phyloP scores from a whole-genome alignment of 2,888 invertebrate species.

The Lingula anatina region DNA sequence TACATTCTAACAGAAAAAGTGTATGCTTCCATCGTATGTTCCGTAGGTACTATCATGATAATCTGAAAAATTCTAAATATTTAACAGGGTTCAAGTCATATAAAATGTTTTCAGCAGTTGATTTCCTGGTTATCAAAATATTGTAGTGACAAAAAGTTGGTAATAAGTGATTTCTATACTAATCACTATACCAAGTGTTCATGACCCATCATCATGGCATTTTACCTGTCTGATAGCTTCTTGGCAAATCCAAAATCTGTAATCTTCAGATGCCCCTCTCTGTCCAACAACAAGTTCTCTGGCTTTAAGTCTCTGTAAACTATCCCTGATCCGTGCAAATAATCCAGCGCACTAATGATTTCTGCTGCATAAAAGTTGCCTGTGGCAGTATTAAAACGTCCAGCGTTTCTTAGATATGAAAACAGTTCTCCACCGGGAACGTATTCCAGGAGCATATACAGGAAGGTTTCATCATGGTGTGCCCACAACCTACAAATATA shows the following conservation, averaged over 20 bases:
- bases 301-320: slow-evolving; percentile 52
- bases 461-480: slow-evolving; percentile 80
- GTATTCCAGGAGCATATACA: slow-evolving; percentile 97
- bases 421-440: slow-evolving; percentile 93
- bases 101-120: no score
- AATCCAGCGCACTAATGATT: slow-evolving; percentile 89
- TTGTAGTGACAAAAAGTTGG: not conserved
- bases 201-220: no score
- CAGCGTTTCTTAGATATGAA: slow-evolving; percentile 87
- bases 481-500: slow-evolving; percentile 88
- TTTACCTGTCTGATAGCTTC: slow-evolving; percentile 75
- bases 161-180: not conserved
- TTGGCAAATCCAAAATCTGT: slow-evolving; percentile 99
- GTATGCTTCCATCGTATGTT: no score
- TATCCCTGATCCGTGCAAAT: slow-evolving; percentile 72
- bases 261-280: slow-evolving; percentile 91
- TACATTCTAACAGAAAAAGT: no score
- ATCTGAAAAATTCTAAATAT: no score
- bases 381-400: slow-evolving; percentile 71
- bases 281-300: slow-evolving; percentile 87
- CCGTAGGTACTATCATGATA: no score
- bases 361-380: slow-evolving; percentile 91
- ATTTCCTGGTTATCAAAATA: no score
- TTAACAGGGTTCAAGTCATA: no score
- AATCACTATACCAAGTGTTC: no score